These are phyloP conservation scores for Troilus luridus DNA, from an alignment of 2,888 invertebrate species.

Conservation along the genomic window DNA sequence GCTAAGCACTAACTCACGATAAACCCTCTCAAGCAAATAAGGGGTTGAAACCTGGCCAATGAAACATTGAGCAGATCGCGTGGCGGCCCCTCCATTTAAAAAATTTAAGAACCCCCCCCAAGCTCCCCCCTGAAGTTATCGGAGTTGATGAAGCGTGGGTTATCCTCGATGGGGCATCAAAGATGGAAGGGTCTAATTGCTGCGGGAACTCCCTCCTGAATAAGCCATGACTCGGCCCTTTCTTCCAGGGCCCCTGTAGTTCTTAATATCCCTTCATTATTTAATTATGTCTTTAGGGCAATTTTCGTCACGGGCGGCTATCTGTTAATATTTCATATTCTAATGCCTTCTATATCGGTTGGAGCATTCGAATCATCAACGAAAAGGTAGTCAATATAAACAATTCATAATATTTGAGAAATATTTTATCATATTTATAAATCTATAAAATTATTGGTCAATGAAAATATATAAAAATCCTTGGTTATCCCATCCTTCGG, in stretches of 20 bases:
- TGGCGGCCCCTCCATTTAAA: neutral
- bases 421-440: neutral
- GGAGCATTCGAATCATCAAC: neutral
- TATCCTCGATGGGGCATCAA: slow-evolving; percentile 9
- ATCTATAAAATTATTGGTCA: neutral
- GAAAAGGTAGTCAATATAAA: neutral
- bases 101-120: neutral
- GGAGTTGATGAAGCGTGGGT: slow-evolving; percentile 19
- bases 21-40: neutral
- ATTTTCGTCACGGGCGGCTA: neutral
- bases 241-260: neutral
- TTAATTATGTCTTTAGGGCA: neutral
- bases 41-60: neutral
- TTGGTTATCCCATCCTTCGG: too few relatives aligned
- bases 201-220: slow-evolving; percentile 3
- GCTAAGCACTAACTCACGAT: neutral
- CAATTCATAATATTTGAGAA: neutral
- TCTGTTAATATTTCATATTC: neutral
- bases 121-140: neutral
- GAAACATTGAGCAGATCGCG: slow-evolving; percentile 9
- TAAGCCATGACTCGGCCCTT: slow-evolving; percentile 3
- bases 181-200: slow-evolving; percentile 25
- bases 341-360: neutral
- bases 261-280: slow-evolving; percentile 1
- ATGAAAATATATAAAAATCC: neutral